Evolutionary conservation across 1,140 invertebrate species (phyloP).

Genomic region (Drosophila auraria): DNA sequence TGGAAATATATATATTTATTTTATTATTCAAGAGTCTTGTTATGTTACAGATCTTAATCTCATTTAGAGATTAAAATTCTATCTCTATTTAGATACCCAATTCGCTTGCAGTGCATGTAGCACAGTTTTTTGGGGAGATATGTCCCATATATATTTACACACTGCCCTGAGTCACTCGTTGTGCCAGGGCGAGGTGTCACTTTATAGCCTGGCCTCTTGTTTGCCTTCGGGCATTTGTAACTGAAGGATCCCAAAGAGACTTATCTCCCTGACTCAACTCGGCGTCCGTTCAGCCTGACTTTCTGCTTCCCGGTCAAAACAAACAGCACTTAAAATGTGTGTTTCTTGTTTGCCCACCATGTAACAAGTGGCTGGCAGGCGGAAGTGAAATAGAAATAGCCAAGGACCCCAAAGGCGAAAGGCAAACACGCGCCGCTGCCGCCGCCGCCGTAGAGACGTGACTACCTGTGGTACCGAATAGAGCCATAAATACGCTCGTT

Average conservation of each 20-base stretch:
- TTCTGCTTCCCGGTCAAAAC: constrained; percentile 47
- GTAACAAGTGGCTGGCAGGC: constrained; percentile 66
- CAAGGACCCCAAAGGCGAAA: constrained; percentile 48
- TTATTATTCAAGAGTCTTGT: too few species aligned
- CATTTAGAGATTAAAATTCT: too few species aligned
- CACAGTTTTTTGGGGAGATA: constrained; percentile 34
- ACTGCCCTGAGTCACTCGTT: constrained; percentile 21
- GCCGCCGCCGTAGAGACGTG: neutral
- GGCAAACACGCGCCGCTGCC: constrained; percentile 37
- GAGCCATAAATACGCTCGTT: constrained; percentile 64
- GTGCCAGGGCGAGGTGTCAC: constrained; percentile 47
- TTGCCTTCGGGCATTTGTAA: constrained; percentile 55
- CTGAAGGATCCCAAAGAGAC: constrained; percentile 60
- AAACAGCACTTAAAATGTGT: constrained; percentile 72
- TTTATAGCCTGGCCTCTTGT: constrained; percentile 41
- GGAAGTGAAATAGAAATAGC: constrained; percentile 55
- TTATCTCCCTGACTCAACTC: constrained; percentile 29
- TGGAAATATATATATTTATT: too few species aligned
- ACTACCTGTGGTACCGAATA: constrained; percentile 54
- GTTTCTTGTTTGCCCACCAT: constrained; percentile 62
- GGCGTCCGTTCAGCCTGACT: neutral
- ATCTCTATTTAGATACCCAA: neutral
- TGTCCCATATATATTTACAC: constrained; percentile 9
- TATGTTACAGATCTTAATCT: neutral
- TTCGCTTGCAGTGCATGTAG: constrained; percentile 12